Conservation (phyloP, 1,140 invertebrate genomes). For the Ridgeia piscesae region DNA sequence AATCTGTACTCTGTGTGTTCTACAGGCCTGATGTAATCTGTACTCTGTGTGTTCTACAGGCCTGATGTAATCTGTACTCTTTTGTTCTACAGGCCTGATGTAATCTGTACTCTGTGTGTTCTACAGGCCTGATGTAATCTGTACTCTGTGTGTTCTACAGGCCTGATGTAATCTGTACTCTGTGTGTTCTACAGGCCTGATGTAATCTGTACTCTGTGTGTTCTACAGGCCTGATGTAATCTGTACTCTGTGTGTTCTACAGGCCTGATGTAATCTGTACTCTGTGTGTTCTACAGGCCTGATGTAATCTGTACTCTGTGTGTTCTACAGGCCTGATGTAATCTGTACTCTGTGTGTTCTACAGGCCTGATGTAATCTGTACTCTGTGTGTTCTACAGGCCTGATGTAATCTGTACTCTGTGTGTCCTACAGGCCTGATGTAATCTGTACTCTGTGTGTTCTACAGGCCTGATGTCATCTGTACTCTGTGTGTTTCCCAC, state of each 20-base stretch:
- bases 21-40: conserved; percentile 62
- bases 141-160: conserved; percentile 50
- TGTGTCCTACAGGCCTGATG: conserved; percentile 57
- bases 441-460: conserved; percentile 5
- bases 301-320: too few species aligned
- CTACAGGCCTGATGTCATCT: conserved; percentile 62
- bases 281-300: conserved; percentile 55
- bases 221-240: conserved; percentile 60
- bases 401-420: too few species aligned
- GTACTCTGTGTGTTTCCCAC: conserved; percentile 32
- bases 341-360: conserved; percentile 32
- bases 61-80: too few species aligned
- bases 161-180: too few species aligned
- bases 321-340: conserved; percentile 59
- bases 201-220: too few species aligned
- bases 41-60: conserved; percentile 54
- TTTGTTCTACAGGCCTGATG: conserved; percentile 57
- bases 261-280: too few species aligned
- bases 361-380: too few species aligned
- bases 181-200: conserved; percentile 56
- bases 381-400: conserved; percentile 53
- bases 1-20: conserved; percentile 26
- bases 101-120: conserved; percentile 5
- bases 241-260: conserved; percentile 33
- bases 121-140: conserved; percentile 62